Evolutionary conservation across 2,888 invertebrate genomes (phyloP).

Genomic region (Rhagium mordax): DNA sequence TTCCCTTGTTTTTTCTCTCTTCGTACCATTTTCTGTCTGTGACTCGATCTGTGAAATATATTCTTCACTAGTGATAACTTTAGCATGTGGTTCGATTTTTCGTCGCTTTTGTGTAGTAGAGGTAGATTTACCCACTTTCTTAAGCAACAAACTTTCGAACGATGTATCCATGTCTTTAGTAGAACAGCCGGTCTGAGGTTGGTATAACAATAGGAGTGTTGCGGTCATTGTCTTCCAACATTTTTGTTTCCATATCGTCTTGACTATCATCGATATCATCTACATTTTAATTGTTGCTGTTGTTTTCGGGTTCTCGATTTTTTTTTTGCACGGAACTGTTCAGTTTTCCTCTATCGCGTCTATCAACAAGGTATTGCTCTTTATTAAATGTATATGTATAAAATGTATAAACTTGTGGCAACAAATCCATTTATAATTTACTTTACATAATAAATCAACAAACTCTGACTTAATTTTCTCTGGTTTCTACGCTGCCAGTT

Average conservation of each 20-base stretch:
- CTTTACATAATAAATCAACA: too few relatives aligned
- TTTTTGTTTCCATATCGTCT: not conserved
- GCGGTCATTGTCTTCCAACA: not conserved
- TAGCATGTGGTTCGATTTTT: too few relatives aligned
- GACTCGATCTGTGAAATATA: too few relatives aligned
- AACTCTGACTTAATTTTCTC: too few relatives aligned
- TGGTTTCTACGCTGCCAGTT: too few relatives aligned
- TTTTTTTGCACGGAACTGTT: not conserved
- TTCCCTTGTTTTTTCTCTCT: too few relatives aligned
- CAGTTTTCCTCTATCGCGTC: not conserved
- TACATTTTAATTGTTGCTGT: not conserved
- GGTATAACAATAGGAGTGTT: not conserved
- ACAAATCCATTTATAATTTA: not conserved
- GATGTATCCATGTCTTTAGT: not conserved
- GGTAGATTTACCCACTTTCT: not conserved
- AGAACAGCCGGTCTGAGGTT: not conserved
- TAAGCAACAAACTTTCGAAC: not conserved
- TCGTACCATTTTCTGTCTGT: too few relatives aligned
- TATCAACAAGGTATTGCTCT: not conserved
- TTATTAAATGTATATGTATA: not conserved
- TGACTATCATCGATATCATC: not conserved
- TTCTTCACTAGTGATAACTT: too few relatives aligned
- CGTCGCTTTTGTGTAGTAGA: too few relatives aligned
- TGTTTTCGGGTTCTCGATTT: not conserved
- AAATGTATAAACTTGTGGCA: not conserved